These are phyloP conservation scores for Lates calcarifer DNA, from an alignment of 2,113 vertebrate genomes.

Conservation along the genomic window DNA sequence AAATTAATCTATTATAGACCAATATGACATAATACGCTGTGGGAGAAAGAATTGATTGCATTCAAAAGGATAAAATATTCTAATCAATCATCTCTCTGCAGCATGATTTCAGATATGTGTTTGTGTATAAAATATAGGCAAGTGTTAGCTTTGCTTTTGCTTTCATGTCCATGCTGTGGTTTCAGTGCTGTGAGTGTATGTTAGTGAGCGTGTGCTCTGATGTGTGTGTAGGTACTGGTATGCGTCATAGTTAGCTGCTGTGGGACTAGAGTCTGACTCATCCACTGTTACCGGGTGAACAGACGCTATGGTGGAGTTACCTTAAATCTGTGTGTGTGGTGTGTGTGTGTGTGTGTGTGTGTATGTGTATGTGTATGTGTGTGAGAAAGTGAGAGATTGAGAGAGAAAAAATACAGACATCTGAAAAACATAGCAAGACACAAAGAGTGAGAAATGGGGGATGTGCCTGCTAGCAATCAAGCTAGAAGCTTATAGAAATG, in stretches of 20 bases:
- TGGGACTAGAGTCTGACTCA: conserved; percentile 84
- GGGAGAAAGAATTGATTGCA: not conserved
- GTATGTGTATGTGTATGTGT: not conserved
- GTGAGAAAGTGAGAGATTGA: not conserved
- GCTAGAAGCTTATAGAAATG: not conserved
- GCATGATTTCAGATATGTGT: not conserved
- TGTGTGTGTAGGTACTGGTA: conserved; percentile 70
- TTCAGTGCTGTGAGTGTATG: conserved; percentile 7
- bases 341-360: conserved; percentile 18
- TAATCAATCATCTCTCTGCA: conserved; percentile 9
- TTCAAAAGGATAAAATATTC: conserved; percentile 23
- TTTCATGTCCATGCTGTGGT: conserved; percentile 26
- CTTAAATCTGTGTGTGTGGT: conserved; percentile 57
- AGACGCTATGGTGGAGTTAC: conserved; percentile 66
- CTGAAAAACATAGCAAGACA: not conserved
- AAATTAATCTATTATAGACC: not conserved
- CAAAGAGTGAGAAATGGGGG: not conserved
- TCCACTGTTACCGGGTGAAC: conserved; percentile 75
- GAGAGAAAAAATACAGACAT: not conserved
- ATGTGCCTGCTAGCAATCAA: not conserved
- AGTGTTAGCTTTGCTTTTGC: conserved; percentile 15
- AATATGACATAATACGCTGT: not conserved
- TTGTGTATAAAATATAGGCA: not conserved
- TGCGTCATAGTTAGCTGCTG: conserved; percentile 83
- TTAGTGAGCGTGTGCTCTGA: not conserved